Base-by-base conservation (phyloP, 2,888 invertebrate species). In the Ellobium chinense region DNA sequence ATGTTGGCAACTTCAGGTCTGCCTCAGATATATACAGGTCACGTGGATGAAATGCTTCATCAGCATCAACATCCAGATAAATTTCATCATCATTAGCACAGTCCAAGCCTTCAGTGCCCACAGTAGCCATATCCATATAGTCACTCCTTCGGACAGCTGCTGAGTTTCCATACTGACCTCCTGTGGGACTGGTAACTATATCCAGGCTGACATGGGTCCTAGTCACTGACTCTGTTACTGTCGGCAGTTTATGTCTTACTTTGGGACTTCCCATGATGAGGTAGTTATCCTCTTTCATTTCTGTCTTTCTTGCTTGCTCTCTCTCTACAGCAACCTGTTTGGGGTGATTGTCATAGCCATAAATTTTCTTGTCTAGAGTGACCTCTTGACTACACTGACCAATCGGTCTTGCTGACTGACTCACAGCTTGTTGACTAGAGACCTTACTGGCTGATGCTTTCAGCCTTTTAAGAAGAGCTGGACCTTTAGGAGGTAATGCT, bases 401-500 rank as follows among this genome's bases (percentile, higher is more conserved):
- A 31, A 56, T 14, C 7, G 21, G 4, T 29, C 46, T 62, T 18
- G 21, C 7, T 18, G 27, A 34, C 9, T 39, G 29, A 29, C 12
- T 60, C 5, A 31, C 1, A 0, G 34, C 58, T 24, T 34, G 31
- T 34, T 54, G 14, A 14, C 12, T 36, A 36, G 24, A 24, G 36
- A 21, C 34, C 36, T 36, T 31, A 29, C 39, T 37, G 9, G 56
- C 7, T 36, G 62, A n/a, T 31, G 74, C 63, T 65, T 76, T 65
- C 31, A 78, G 81, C 79, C 86, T 88, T n/a, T 79, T 84, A 27
- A 86, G 77, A 4, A 90, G 81, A 29, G 83, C 85, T 74, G 89
- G 89, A 66, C 90, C 91, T 82, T 91, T 91, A 4, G 91, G 91
- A 12, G 91, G 91, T 24, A 91, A 82, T 72, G 86, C 88, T 56